Evolutionary conservation across 2,113 vertebrate species (phyloP), one percentile per base, ranked within the genome.

Genomic region (Lampris megalopsis): DNA sequence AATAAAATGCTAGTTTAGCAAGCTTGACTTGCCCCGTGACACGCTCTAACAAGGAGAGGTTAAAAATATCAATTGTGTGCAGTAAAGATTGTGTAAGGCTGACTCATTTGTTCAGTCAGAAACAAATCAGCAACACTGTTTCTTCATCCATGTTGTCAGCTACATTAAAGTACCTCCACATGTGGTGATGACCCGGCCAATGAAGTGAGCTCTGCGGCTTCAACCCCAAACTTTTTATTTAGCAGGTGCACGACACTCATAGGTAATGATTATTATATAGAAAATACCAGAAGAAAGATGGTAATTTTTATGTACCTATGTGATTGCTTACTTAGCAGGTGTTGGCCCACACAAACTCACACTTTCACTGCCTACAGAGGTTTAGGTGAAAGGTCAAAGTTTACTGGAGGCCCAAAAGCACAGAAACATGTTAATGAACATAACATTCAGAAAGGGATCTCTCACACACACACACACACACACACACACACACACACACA

Each of bases 301-400:
- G 6, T 2, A 40, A 53, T 71, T 52, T 80, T 73, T 77, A 63
- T 24, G 11, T 49, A 74, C 68, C 58, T 62, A 61, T 56, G 5
- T 72, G 62, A 79, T 71, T 59, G 63, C 50, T 74, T 66, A 48
- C 47, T 84, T 50, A 68, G 65, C 24, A 38, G 43, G 65, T 70
- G 7, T 52, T 35, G 24, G 60, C 63, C 43, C 68, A 83, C 84
- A 77, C 63, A 82, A 61, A 78, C 48, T 45, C 81, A 75, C 80
- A 75, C 72, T 72, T 78, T 79, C 67, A 78, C 78, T 45, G 68
- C 9, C 48, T 0, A 35, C 1, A 59, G 54, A 60, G 53, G 63
- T 9, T 72, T 63, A 77, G 63, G 24, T 38, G n/a, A 61, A 59
- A 69, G 80, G 68, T 78, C n/a, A 52, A 49, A 47, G 35, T 62